phyloP scores from a whole-genome alignment of 2,113 vertebrate species.

The Spilogale gracilis region DNA sequence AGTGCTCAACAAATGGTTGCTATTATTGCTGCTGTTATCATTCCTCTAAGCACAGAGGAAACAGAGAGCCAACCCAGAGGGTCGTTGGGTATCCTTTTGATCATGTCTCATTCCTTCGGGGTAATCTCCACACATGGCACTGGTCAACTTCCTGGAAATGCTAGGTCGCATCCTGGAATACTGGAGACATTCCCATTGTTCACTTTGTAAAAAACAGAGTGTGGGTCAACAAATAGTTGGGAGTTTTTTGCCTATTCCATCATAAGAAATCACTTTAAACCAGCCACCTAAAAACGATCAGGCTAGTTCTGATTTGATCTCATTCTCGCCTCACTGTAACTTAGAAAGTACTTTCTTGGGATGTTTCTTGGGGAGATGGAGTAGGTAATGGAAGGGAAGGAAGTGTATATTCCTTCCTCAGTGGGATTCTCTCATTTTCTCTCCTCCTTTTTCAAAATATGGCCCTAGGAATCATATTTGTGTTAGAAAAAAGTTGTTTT shows the following conservation, averaged over 20 bases:
- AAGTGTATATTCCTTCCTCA: background rate
- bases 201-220: background rate
- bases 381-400: background rate
- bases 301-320: background rate
- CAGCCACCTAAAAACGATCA: background rate
- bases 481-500: slow-evolving; percentile 9
- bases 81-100: background rate
- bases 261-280: background rate
- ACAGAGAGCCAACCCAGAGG: background rate
- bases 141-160: background rate
- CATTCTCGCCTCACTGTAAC: background rate
- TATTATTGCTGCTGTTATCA: background rate
- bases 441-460: background rate
- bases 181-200: background rate
- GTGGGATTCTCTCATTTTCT: background rate
- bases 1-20: background rate
- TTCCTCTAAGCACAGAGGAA: background rate
- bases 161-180: background rate
- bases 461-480: background rate
- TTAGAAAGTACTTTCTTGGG: background rate
- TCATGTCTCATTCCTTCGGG: background rate
- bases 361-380: background rate
- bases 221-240: background rate
- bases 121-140: background rate
- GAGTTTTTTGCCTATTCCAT: background rate